Percentiles rank a stretch among this genome's conserved stretches.
These are phyloP conservation scores for Palythoa grandiflora DNA, from an alignment of 92 coral and sea anemone species.

Conservation along the genomic window DNA sequence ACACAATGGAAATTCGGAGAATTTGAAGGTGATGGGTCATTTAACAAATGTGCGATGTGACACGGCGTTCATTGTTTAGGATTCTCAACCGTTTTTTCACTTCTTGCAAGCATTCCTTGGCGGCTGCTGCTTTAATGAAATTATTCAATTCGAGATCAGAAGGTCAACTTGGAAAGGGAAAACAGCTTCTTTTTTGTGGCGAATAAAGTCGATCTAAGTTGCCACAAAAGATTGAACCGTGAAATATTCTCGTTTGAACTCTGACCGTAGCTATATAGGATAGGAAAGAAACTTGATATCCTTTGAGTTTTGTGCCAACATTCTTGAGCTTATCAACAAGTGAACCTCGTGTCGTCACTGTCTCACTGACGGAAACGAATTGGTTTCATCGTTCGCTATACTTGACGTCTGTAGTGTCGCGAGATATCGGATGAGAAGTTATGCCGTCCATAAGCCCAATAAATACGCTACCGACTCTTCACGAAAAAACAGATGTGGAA, in stretches of 20 bases:
- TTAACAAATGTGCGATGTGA: neutral
- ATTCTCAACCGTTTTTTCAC: neutral
- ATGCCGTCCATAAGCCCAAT: constrained; percentile 79
- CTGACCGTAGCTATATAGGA: neutral
- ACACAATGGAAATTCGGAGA: neutral
- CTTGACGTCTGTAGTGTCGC: neutral
- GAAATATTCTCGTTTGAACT: neutral
- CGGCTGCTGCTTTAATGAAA: neutral
- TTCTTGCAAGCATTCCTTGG: neutral
- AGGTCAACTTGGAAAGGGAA: constrained; percentile 21
- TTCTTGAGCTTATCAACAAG: constrained; percentile 13
- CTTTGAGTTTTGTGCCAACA: neutral
- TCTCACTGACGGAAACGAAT: constrained; percentile 24
- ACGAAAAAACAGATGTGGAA: constrained; percentile 24
- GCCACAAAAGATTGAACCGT: neutral
- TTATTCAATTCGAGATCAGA: constrained; percentile 13
- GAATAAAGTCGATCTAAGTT: neutral
- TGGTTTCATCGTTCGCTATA: neutral
- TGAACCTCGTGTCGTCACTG: neutral
- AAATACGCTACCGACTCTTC: constrained; percentile 23
- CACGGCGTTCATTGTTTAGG: neutral
- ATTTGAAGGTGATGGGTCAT: neutral
- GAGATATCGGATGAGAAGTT: neutral
- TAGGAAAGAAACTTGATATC: constrained; percentile 35
- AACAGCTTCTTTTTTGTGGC: neutral